Percentiles rank a stretch among this genome's conserved stretches.
Evolutionary conservation across 2,113 vertebrate species (phyloP).

Genomic region (Psittacus erithacus): DNA sequence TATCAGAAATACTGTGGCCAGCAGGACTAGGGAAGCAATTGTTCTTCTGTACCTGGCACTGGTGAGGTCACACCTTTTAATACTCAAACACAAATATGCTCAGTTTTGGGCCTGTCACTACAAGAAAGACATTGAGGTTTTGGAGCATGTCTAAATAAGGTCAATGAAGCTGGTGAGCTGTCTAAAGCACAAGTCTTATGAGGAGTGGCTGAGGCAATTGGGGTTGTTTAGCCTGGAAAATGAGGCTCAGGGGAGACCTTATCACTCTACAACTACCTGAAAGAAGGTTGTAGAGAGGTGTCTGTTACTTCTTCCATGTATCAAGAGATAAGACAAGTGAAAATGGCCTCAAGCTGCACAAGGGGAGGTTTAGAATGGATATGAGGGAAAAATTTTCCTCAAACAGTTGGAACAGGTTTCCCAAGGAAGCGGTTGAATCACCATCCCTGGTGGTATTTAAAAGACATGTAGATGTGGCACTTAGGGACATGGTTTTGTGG

Average conservation of each 20-base stretch:
- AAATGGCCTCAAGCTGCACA: background rate
- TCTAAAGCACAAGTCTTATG: background rate
- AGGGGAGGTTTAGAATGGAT: background rate
- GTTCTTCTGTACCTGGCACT: background rate
- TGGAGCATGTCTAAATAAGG: background rate
- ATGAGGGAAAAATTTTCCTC: background rate
- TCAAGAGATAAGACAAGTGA: background rate
- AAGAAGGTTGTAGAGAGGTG: background rate
- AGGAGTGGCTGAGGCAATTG: background rate
- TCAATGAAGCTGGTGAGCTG: background rate
- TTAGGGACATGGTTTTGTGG: background rate
- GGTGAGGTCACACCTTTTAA: background rate
- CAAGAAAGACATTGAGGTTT: background rate
- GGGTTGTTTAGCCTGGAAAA: background rate
- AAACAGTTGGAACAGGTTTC: background rate
- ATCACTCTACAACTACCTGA: background rate
- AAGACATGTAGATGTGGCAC: background rate
- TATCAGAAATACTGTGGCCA: background rate
- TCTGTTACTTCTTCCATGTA: background rate
- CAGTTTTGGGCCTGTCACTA: background rate
- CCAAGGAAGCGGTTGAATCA: background rate
- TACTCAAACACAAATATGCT: background rate
- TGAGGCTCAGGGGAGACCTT: background rate
- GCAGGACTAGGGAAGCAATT: background rate
- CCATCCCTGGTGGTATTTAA: background rate